phyloP scores from a whole-genome alignment of 1,140 invertebrate genomes.

The Drosophila melanica region DNA sequence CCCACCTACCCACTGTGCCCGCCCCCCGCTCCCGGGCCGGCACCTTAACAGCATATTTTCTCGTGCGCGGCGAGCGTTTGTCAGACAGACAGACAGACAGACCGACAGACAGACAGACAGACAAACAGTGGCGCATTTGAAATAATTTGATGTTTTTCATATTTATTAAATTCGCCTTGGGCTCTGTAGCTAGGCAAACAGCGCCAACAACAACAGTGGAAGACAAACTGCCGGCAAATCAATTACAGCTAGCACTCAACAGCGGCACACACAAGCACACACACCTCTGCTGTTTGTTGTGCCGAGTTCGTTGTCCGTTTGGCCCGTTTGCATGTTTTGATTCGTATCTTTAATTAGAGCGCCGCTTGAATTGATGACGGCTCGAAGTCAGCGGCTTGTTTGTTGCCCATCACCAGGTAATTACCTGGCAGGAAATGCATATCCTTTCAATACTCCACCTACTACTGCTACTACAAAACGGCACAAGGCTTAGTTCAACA shows the following conservation, averaged over 20 bases:
- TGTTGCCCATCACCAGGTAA: constrained; percentile 76
- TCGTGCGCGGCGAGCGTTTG: constrained; percentile 70
- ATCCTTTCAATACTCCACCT: constrained; percentile 30
- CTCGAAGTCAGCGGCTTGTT: constrained; percentile 74
- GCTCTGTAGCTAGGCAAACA: constrained; percentile 53
- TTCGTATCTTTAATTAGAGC: constrained; percentile 80
- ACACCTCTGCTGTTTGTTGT: constrained; percentile 16
- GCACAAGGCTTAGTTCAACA: constrained; percentile 33
- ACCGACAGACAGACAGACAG: constrained; percentile 26
- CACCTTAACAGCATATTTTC: constrained; percentile 57
- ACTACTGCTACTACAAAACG: background rate
- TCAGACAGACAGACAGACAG: constrained; percentile 46
- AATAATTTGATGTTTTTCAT: constrained; percentile 82
- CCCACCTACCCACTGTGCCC: constrained; percentile 5
- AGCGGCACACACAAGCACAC: constrained; percentile 20
- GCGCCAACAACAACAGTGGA: constrained; percentile 6
- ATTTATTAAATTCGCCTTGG: constrained; percentile 74
- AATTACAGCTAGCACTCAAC: constrained; percentile 70
- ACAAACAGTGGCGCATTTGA: constrained; percentile 73
- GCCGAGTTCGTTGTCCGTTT: constrained; percentile 72
- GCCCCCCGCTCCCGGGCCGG: background rate
- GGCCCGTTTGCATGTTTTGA: constrained; percentile 70
- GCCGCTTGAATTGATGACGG: constrained; percentile 75
- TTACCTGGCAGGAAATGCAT: constrained; percentile 79
- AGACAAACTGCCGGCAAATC: constrained; percentile 78